A percentile compares a stretch with the other conserved stretches of the same genome.
Conservation (phyloP, 2,113 vertebrate species). For the Gulo gulo region DNA sequence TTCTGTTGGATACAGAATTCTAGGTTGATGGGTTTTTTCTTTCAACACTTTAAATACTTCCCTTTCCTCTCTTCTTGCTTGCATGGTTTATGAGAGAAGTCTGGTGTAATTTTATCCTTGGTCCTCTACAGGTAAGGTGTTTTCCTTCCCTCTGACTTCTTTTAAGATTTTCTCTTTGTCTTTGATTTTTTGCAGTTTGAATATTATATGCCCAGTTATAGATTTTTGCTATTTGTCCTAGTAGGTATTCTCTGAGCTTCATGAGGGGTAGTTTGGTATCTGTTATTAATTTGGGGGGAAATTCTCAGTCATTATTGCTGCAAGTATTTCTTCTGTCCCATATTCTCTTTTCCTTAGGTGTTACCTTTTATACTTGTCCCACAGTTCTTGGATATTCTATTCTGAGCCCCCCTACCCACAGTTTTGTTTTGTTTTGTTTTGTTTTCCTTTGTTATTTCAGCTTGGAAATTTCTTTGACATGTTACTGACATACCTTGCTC, state of each 20-base stretch:
- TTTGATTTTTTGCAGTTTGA: not conserved
- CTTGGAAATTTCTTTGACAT: not conserved
- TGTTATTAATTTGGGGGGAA: not conserved
- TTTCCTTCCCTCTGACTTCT: not conserved
- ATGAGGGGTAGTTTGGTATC: not conserved
- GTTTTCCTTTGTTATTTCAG: not conserved
- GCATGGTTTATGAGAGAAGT: not conserved
- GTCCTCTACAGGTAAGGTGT: not conserved
- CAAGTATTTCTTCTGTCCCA: not conserved
- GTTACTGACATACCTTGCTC: not conserved
- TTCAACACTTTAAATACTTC: not conserved
- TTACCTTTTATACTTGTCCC: not conserved
- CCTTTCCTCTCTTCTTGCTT: not conserved
- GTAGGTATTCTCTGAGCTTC: not conserved
- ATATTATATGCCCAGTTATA: not conserved
- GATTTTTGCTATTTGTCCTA: not conserved
- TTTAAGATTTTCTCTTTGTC: not conserved
- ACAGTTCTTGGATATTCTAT: not conserved
- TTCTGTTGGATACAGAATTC: constrained; percentile 1
- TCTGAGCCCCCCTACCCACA: not conserved
- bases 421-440: not conserved
- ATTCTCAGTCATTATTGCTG: not conserved
- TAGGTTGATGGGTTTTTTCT: not conserved
- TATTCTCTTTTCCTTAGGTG: not conserved
- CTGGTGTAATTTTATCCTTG: not conserved